Percentiles rank a stretch among this genome's conserved stretches.
phyloP scores from a whole-genome alignment of 1,140 invertebrate genomes.

The Alviniconcha marisindica region DNA sequence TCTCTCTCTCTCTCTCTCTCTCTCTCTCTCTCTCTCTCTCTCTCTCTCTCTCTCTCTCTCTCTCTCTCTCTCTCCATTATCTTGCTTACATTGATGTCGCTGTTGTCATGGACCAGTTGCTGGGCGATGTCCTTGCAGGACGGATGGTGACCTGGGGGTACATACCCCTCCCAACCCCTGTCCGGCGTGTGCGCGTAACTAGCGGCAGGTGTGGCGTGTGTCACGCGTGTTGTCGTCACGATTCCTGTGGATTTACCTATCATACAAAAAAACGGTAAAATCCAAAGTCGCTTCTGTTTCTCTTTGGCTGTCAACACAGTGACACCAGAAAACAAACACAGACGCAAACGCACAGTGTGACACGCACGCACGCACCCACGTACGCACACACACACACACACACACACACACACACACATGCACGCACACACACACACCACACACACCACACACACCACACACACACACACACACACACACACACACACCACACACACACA shows the following conservation, averaged over 20 bases:
- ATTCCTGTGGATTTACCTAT: conserved; percentile 71
- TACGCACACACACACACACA: conserved; percentile 2
- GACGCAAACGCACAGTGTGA: no score
- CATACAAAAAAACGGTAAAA: not conserved
- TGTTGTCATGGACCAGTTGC: conserved; percentile 63
- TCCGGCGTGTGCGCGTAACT: conserved; percentile 87
- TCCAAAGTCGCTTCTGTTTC: no score
- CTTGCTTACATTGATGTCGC: conserved; percentile 52
- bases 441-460: not conserved
- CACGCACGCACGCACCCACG: no score
- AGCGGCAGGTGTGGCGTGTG: conserved; percentile 92
- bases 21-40: not conserved
- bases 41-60: not conserved
- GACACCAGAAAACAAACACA: no score
- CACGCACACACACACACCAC: not conserved
- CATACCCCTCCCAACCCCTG: conserved; percentile 68
- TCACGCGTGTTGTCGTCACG: conserved; percentile 93
- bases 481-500: not conserved
- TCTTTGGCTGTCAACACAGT: no score
- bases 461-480: not conserved
- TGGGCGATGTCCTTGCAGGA: conserved; percentile 73
- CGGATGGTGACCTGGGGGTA: conserved; percentile 58
- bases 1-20: not conserved
- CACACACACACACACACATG: not conserved
- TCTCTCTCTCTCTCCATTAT: not conserved